phyloP scores from a whole-genome alignment of 1,140 invertebrate genomes.

The Apocrypta bakeri region DNA sequence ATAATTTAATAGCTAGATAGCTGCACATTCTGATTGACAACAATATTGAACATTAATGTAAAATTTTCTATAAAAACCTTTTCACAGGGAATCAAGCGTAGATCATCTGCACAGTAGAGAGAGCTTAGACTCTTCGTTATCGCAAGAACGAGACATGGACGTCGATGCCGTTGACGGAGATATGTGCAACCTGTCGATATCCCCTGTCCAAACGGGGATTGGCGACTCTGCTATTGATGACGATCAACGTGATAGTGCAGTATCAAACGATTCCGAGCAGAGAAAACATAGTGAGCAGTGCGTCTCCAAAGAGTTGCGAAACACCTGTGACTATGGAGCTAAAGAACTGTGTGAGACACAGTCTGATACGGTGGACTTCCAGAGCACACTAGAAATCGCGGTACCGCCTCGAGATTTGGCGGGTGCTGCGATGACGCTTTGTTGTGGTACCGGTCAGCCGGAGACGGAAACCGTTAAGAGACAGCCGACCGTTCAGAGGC shows the following conservation, averaged over 20 bases:
- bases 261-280: constrained; percentile 43
- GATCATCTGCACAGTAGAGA: constrained; percentile 77
- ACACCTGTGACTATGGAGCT: constrained; percentile 49
- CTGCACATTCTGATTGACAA: not conserved
- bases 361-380: constrained; percentile 11
- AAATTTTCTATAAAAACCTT: not conserved
- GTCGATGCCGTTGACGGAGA: constrained; percentile 68
- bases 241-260: constrained; percentile 42
- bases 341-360: constrained; percentile 55
- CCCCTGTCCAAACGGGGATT: constrained; percentile 58
- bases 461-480: constrained; percentile 59
- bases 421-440: constrained; percentile 70
- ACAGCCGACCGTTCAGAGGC: constrained; percentile 61
- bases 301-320: constrained; percentile 52
- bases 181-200: constrained; percentile 57
- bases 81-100: constrained; percentile 68
- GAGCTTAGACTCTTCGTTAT: constrained; percentile 81
- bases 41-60: too few relatives aligned
- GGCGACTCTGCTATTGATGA: constrained; percentile 55
- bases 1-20: not conserved
- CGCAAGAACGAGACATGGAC: constrained; percentile 69
- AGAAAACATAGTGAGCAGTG: constrained; percentile 31
- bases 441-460: constrained; percentile 68
- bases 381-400: constrained; percentile 32
- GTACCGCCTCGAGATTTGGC: constrained; percentile 61